phyloP scores from a whole-genome alignment of 2,888 invertebrate genomes.

The Andrena minutula region DNA sequence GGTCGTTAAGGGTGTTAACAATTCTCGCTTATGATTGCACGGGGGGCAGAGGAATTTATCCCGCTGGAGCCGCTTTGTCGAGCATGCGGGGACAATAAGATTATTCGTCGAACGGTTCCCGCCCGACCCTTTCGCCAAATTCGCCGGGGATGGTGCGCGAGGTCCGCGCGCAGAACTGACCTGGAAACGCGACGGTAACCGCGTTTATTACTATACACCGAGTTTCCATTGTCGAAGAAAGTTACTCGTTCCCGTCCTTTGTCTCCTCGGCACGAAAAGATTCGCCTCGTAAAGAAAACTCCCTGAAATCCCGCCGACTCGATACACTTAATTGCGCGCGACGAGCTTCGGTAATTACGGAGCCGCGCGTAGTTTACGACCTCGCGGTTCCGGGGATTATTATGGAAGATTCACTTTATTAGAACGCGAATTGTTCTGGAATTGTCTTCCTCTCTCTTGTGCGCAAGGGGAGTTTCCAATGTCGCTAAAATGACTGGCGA shows the following conservation, averaged over 20 bases:
- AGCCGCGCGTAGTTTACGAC: background rate
- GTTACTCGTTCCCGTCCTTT: background rate
- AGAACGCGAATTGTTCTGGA: background rate
- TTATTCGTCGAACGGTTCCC: background rate
- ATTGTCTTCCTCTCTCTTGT: too few species aligned
- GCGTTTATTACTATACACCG: background rate
- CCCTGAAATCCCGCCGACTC: too few species aligned
- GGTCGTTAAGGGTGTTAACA: background rate
- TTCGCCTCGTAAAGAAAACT: background rate
- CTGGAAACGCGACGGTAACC: background rate
- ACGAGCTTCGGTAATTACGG: background rate
- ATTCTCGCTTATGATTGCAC: background rate
- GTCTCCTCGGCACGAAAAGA: background rate
- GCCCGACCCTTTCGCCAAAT: background rate
- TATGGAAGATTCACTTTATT: background rate
- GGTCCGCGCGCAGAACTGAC: background rate
- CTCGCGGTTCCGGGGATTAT: background rate
- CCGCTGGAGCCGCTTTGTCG: background rate
- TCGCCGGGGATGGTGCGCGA: background rate
- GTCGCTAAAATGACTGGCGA: background rate
- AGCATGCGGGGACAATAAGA: conserved; percentile 9
- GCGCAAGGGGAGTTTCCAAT: background rate
- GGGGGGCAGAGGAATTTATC: background rate
- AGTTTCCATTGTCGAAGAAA: background rate
- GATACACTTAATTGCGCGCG: background rate